Base-by-base conservation (phyloP, 2,888 invertebrate species). In the Rotaria sp. region DNA sequence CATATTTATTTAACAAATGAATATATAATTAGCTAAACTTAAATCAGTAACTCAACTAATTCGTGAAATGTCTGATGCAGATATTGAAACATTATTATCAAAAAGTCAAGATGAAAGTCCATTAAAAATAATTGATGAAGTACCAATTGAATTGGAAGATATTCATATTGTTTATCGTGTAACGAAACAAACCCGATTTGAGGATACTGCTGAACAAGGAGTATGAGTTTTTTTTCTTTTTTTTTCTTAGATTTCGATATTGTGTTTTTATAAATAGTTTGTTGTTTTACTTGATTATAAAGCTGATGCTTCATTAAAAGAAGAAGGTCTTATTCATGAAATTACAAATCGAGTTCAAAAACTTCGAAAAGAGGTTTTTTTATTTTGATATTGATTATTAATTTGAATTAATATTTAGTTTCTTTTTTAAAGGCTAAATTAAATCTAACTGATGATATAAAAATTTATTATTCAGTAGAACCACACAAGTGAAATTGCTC, bases 291-390 rank as follows among this genome's bases (percentile, higher is more conserved):
- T 99, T 88, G 95, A 98, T 90, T 94, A 96, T 86, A 94, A 94
- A 0, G 95, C 95, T 3, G 96, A 96, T 90, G 94, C 95, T 89
- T 94, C 94, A 48, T 94, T 97, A 94, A 93, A 95, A 88, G 95
- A 97, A 90, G 98, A 99, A 92, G 99, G 99, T 18, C 93, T 95
- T 45, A 95, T 97, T 0, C 93, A 98, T 87, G 99, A 99, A 92
- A 94, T 98, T 45, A 95, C 97, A 87, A 99, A 98, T 90, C 94
- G 98, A 86, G 93, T 99, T 52, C 99, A 99, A 91, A 97, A 96
- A 91, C 92, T 99, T 24, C 93, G 98, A 87, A 99, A 99, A 92
- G 96, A 96, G 90, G 92, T 91, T 87, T 84, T 48, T 55, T 52
- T n/a, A n/a, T 87, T 55, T 30, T 57, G 3, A 41, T 80, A 13